Conservation (phyloP, 2,113 vertebrate genomes). For the Ceyx cyanopectus region DNA sequence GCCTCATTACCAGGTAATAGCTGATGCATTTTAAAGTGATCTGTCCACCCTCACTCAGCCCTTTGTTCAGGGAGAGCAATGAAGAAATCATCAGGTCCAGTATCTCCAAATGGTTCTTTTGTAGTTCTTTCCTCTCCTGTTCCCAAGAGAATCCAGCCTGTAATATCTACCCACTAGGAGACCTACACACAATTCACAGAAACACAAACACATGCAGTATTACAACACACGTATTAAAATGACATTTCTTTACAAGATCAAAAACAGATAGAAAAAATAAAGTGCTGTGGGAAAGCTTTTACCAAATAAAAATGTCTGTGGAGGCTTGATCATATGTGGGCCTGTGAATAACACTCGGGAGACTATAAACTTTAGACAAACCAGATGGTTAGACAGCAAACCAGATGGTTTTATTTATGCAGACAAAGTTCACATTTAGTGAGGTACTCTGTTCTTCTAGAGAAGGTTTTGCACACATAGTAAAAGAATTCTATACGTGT, state of each 20-base stretch:
- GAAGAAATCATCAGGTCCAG: neutral
- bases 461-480: conserved; percentile 46
- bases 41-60: neutral
- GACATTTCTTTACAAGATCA: conserved; percentile 54
- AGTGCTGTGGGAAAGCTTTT: conserved; percentile 76
- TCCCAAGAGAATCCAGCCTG: conserved; percentile 26
- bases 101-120: neutral
- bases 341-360: conserved; percentile 71
- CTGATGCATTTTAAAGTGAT: neutral
- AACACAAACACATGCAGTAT: conserved; percentile 53
- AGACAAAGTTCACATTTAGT: conserved; percentile 71
- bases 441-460: conserved; percentile 64
- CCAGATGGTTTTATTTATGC: conserved; percentile 80
- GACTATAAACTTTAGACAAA: conserved; percentile 74
- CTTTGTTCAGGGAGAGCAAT: neutral
- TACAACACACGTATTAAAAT: conserved; percentile 52
- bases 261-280: conserved; percentile 71
- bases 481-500: neutral
- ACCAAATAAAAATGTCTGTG: conserved; percentile 63
- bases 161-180: conserved; percentile 48
- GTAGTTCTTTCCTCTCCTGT: neutral
- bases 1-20: neutral
- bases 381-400: conserved; percentile 72
- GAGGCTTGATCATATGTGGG: conserved; percentile 72
- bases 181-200: conserved; percentile 32